Percentiles rank a stretch among this genome's conserved stretches.
phyloP scores from a whole-genome alignment of 2,888 invertebrate species.

The Aphidius colemani region DNA sequence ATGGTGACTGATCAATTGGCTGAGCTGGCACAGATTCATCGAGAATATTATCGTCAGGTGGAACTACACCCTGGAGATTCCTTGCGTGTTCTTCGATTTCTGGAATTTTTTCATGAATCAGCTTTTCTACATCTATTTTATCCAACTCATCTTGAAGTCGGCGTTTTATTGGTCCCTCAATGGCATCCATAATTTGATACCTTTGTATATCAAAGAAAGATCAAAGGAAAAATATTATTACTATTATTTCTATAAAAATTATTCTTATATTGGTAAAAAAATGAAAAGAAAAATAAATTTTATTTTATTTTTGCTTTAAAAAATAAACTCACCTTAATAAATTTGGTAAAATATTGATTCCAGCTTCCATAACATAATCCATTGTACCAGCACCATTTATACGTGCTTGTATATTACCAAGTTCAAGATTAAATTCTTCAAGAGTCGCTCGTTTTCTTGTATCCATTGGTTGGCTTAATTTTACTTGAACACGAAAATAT shows the following conservation, averaged over 20 bases:
- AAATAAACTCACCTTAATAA: slow-evolving; percentile 65
- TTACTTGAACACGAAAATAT: slow-evolving; percentile 72
- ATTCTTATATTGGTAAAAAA: not conserved
- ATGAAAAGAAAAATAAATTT: not conserved
- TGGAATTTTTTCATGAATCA: slow-evolving; percentile 73
- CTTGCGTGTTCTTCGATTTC: slow-evolving; percentile 68
- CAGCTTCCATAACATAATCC: slow-evolving; percentile 82
- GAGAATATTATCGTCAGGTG: slow-evolving; percentile 46
- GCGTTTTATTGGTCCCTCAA: slow-evolving; percentile 77
- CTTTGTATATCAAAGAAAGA: slow-evolving; percentile 34
- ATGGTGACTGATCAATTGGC: slow-evolving; percentile 46
- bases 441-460: slow-evolving; percentile 74
- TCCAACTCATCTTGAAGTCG: slow-evolving; percentile 76
- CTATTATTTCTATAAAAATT: not conserved
- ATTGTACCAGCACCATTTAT: slow-evolving; percentile 85
- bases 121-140: slow-evolving; percentile 74
- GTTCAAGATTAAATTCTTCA: slow-evolving; percentile 75
- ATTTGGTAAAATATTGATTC: slow-evolving; percentile 82
- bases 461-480: slow-evolving; percentile 77
- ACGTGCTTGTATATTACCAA: slow-evolving; percentile 83
- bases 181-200: slow-evolving; percentile 84
- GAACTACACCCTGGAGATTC: slow-evolving; percentile 44
- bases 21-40: slow-evolving; percentile 41
- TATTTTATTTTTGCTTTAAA: slow-evolving; percentile 8
- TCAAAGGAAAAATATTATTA: not conserved